Conservation (phyloP, 53 echinoderm and acorn worm species). For the Crossaster papposus region DNA sequence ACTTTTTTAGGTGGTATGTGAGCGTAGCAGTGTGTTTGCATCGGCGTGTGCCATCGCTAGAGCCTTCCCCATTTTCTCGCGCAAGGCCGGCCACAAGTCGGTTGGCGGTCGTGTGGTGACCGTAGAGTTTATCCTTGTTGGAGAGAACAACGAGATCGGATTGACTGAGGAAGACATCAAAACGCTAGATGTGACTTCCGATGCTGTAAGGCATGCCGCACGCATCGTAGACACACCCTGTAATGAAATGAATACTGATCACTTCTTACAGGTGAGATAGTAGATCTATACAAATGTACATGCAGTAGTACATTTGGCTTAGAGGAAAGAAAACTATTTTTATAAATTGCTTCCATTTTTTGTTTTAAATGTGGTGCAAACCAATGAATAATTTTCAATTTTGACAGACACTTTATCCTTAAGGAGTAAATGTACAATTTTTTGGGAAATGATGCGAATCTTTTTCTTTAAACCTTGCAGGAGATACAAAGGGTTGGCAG, state of each 20-base stretch:
- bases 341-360: not conserved
- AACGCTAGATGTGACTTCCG: slow-evolving; percentile 65
- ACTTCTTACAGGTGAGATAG: slow-evolving; percentile 78
- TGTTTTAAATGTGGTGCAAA: too few relatives aligned
- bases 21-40: slow-evolving; percentile 84
- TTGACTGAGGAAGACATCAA: slow-evolving; percentile 77
- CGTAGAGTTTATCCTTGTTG: slow-evolving; percentile 86
- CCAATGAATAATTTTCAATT: too few relatives aligned
- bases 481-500: slow-evolving; percentile 80
- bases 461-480: slow-evolving; percentile 47
- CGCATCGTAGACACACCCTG: slow-evolving; percentile 94
- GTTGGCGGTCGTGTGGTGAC: slow-evolving; percentile 66
- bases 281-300: too few relatives aligned
- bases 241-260: slow-evolving; percentile 94
- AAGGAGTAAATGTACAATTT: not conserved
- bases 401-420: not conserved
- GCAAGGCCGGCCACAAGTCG: slow-evolving; percentile 74
- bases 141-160: slow-evolving; percentile 46
- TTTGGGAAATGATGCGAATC: not conserved
- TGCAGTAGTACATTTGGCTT: too few relatives aligned
- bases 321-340: not conserved
- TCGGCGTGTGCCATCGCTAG: slow-evolving; percentile 91
- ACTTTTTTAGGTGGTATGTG: slow-evolving; percentile 81
- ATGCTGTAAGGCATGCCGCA: slow-evolving; percentile 73
- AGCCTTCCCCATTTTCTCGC: slow-evolving; percentile 90